Percentiles rank a stretch among this genome's conserved stretches.
Conservation (phyloP, 2,888 invertebrate species). For the Tetrapedia diversipes region DNA sequence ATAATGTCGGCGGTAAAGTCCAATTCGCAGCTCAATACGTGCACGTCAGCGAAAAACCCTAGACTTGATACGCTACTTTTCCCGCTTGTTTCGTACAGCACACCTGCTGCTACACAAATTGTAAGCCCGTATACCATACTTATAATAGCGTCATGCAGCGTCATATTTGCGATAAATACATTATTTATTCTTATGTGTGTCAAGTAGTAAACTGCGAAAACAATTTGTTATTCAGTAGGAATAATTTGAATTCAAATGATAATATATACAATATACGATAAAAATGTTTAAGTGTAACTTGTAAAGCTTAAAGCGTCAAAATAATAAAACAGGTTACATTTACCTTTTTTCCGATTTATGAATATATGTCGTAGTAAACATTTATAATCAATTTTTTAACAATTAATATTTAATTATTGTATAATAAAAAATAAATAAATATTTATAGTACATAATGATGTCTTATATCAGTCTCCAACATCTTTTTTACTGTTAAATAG, state of each 20-base stretch:
- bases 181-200: background rate
- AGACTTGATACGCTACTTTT: slow-evolving; percentile 32
- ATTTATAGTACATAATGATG: background rate
- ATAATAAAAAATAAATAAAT: background rate
- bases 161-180: slow-evolving; percentile 7
- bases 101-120: slow-evolving; percentile 32
- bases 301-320: background rate
- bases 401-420: background rate
- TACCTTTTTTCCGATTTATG: background rate
- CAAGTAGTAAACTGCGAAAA: background rate
- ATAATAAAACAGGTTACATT: background rate
- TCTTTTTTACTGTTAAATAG: background rate
- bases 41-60: slow-evolving; percentile 45
- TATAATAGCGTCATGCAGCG: too few species aligned
- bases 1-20: slow-evolving; percentile 67
- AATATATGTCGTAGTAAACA: background rate
- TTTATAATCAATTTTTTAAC: background rate
- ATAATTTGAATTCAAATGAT: background rate
- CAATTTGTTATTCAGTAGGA: background rate
- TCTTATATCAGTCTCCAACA: background rate
- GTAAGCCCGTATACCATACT: background rate
- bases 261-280: background rate
- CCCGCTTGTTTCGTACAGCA: slow-evolving; percentile 39
- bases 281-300: slow-evolving; percentile 1
- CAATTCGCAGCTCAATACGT: slow-evolving; percentile 61